Percentiles rank a stretch among this genome's conserved stretches.
Evolutionary conservation across 2,797 vertebrate species (phyloP).

Genomic region (Novumbra hubbsi): DNA sequence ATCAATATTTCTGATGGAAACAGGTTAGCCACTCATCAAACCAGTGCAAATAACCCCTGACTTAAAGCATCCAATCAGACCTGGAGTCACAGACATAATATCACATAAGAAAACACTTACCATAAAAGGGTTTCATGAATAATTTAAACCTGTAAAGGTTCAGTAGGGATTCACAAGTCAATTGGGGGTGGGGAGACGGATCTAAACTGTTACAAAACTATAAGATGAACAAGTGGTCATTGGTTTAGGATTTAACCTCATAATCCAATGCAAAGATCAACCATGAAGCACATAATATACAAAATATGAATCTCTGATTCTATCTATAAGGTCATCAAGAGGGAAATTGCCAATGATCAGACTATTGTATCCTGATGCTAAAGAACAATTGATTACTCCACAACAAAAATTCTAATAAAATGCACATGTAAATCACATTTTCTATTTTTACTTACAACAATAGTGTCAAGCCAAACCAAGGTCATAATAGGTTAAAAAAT

Average conservation of each 20-base stretch:
- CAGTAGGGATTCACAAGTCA: neutral
- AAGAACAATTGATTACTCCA: too few species aligned
- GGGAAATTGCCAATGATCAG: too few species aligned
- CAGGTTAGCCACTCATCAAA: neutral
- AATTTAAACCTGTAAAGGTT: slow-evolving; percentile 3
- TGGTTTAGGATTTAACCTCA: neutral
- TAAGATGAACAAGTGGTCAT: neutral
- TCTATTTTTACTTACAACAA: too few species aligned
- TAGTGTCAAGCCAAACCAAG: too few species aligned
- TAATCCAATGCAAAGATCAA: too few species aligned
- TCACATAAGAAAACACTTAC: neutral
- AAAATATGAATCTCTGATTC: neutral
- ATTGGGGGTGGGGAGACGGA: neutral
- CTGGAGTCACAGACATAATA: slow-evolving; percentile 1
- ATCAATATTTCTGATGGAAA: slow-evolving; percentile 1
- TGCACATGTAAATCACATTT: too few species aligned
- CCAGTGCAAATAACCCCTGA: neutral
- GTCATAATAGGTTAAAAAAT: too few species aligned
- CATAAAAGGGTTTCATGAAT: neutral
- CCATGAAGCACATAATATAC: neutral
- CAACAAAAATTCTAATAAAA: too few species aligned
- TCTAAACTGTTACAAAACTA: neutral
- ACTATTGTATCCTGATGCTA: too few species aligned
- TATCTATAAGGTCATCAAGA: too few species aligned
- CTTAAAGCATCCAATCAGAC: neutral